These are phyloP conservation scores for Sylvia atricapilla DNA, from an alignment of 2,113 vertebrate species.

Conservation along the genomic window DNA sequence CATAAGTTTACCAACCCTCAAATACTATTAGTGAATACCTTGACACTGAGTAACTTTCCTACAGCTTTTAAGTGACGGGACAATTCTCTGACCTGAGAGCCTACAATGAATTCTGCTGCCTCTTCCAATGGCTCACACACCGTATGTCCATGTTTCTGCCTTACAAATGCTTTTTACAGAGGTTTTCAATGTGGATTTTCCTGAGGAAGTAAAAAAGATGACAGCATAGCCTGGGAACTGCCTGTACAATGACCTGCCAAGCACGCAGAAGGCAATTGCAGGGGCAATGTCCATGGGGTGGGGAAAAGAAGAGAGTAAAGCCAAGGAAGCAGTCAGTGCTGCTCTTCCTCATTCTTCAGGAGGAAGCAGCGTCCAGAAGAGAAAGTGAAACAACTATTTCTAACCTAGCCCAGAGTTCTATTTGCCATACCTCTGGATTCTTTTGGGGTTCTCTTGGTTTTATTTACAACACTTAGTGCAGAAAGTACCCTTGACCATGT, in stretches of 20 bases:
- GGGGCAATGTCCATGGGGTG: not conserved
- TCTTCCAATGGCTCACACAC: not conserved
- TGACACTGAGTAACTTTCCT: not conserved
- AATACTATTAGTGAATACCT: not conserved
- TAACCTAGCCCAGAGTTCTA: not conserved
- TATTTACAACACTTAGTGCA: not conserved
- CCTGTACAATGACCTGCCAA: not conserved
- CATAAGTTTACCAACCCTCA: not conserved
- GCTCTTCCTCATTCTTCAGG: not conserved
- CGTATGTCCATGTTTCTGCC: rapidly evolving
- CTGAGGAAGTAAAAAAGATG: rapidly evolving
- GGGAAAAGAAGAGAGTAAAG: not conserved
- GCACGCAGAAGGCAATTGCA: not conserved
- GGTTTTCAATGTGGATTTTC: not conserved
- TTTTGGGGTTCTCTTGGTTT: not conserved
- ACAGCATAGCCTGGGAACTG: not conserved
- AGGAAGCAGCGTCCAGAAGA: not conserved
- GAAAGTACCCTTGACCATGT: not conserved
- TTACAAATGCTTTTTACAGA: not conserved
- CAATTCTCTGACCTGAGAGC: not conserved
- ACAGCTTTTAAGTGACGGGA: not conserved
- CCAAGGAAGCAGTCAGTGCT: not conserved
- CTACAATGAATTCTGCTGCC: not conserved
- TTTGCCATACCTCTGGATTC: not conserved
- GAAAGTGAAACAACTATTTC: not conserved